phyloP scores from a whole-genome alignment of 2,888 invertebrate genomes.

The Pyrrhosoma nymphula region DNA sequence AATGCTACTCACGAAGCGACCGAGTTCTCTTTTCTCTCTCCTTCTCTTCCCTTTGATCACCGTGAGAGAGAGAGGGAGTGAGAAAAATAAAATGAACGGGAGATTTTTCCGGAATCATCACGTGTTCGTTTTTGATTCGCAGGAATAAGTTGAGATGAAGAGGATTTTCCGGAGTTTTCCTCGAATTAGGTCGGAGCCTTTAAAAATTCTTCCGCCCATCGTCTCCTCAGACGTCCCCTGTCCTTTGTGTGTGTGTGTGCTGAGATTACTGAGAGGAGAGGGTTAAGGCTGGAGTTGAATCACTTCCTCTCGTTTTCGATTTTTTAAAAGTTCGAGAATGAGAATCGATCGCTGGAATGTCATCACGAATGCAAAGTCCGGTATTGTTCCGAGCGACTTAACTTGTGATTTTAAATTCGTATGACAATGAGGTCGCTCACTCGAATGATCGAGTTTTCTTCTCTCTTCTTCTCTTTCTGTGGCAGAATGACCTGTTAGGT shows the following conservation, averaged over 20 bases:
- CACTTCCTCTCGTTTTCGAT: not conserved
- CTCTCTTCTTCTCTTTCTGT: too few species aligned
- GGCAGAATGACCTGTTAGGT: too few species aligned
- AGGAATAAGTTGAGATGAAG: not conserved
- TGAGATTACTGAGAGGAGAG: not conserved
- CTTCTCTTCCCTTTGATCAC: not conserved
- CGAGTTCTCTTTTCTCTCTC: not conserved
- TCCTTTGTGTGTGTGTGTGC: not conserved
- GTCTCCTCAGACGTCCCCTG: not conserved
- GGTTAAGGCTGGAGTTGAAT: not conserved
- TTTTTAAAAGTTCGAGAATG: not conserved
- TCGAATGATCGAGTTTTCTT: too few species aligned
- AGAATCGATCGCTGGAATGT: not conserved
- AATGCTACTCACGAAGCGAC: constrained; percentile 14
- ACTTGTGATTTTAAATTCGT: too few species aligned
- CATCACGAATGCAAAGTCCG: not conserved
- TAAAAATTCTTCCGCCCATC: not conserved
- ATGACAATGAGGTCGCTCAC: too few species aligned
- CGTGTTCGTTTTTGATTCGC: not conserved
- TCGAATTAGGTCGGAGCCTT: not conserved
- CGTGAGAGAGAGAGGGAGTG: not conserved
- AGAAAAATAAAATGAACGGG: not conserved
- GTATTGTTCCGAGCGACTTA: too few species aligned
- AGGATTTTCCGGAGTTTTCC: not conserved
- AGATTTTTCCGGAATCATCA: not conserved